phyloP scores from a whole-genome alignment of 2,888 invertebrate genomes.

The Agrotis clavis region DNA sequence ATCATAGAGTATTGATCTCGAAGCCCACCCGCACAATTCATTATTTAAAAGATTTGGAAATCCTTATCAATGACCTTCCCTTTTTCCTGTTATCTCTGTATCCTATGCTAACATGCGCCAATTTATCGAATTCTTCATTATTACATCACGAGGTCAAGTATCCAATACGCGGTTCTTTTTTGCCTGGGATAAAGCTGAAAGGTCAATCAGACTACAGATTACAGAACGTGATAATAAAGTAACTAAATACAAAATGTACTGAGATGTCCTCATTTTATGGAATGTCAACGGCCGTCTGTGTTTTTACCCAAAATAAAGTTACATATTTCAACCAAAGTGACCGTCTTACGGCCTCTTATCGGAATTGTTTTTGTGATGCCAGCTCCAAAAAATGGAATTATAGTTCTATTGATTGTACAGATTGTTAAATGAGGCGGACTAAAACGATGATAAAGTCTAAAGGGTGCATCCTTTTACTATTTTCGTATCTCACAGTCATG shows the following conservation, averaged over 20 bases:
- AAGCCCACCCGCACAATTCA: slow-evolving; percentile 5
- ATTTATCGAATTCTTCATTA: slow-evolving; percentile 33
- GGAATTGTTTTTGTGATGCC: slow-evolving; percentile 42
- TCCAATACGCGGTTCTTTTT: slow-evolving; percentile 33
- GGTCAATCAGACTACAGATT: slow-evolving; percentile 33
- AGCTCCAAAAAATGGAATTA: slow-evolving; percentile 34
- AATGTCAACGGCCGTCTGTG: slow-evolving; percentile 43
- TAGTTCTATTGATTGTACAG: slow-evolving; percentile 6
- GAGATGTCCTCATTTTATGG: slow-evolving; percentile 33
- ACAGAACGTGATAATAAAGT: slow-evolving; percentile 30
- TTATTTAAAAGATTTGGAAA: slow-evolving; percentile 23
- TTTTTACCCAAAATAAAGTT: slow-evolving; percentile 27
- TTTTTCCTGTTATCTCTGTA: slow-evolving; percentile 30
- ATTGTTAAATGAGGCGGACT: slow-evolving; percentile 24
- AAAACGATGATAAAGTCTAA: slow-evolving; percentile 14
- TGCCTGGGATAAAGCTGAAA: slow-evolving; percentile 24
- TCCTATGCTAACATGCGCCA: slow-evolving; percentile 47
- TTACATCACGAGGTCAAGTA: slow-evolving; percentile 28
- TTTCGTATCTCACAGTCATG: slow-evolving; percentile 4
- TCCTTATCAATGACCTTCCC: slow-evolving; percentile 26
- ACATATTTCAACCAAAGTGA: slow-evolving; percentile 50
- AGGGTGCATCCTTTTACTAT: neutral
- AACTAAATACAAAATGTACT: slow-evolving; percentile 33
- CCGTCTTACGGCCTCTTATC: slow-evolving; percentile 60
- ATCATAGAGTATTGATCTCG: slow-evolving; percentile 1